phyloP scores from a whole-genome alignment of 1,140 invertebrate genomes.

The Drosophila nigrodunni region DNA sequence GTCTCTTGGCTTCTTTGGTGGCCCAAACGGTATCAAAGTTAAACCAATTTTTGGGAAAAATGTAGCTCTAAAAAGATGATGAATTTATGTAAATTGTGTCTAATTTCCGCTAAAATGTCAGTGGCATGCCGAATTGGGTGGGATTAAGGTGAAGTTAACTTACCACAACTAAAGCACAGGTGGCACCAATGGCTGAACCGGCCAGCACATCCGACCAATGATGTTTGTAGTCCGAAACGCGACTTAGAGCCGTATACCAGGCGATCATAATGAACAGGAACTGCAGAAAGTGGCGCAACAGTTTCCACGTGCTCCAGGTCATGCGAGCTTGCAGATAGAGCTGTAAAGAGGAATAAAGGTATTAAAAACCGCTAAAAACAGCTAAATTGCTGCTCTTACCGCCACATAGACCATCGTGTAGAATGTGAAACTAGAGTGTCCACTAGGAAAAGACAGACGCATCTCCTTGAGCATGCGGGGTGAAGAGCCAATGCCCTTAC shows the following conservation, averaged over 20 bases:
- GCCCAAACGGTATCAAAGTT: constrained; percentile 76
- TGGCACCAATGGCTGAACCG: constrained; percentile 86
- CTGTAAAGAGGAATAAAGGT: constrained; percentile 85
- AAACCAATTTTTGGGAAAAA: constrained; percentile 71
- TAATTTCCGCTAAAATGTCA: neutral
- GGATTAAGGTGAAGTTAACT: constrained; percentile 72
- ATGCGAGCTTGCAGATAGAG: constrained; percentile 93
- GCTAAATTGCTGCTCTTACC: constrained; percentile 87
- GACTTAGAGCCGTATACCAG: constrained; percentile 92
- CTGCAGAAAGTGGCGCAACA: constrained; percentile 91
- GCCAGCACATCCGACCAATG: constrained; percentile 91
- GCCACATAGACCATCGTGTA: constrained; percentile 92
- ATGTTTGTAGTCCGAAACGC: constrained; percentile 98
- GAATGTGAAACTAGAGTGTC: constrained; percentile 92
- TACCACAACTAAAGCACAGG: constrained; percentile 87
- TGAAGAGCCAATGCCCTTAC: constrained; percentile 86
- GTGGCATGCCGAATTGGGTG: neutral
- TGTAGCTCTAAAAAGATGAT: constrained; percentile 71
- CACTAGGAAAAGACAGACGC: constrained; percentile 92
- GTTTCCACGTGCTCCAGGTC: constrained; percentile 90
- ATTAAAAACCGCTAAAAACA: constrained; percentile 48
- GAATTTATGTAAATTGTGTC: constrained; percentile 24
- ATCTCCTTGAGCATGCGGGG: constrained; percentile 89
- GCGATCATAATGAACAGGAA: constrained; percentile 90
- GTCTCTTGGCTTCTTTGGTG: constrained; percentile 51